Percentiles rank a stretch among this genome's conserved stretches.
Conservation (phyloP, 2,113 vertebrate species). For the Pangasianodon gigas region DNA sequence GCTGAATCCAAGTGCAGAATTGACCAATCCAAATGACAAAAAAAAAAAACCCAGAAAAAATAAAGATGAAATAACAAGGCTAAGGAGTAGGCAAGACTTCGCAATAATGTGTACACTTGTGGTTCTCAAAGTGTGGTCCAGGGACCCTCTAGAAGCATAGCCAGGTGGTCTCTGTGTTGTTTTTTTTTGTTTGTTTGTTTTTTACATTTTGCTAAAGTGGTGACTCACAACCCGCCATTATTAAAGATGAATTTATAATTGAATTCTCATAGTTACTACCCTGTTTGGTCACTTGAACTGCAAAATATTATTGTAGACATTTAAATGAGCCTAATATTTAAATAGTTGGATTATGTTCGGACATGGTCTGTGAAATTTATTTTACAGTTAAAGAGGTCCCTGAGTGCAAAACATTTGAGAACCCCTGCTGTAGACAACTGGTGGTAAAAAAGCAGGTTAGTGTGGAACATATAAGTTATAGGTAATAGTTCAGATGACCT, state of each 20-base stretch:
- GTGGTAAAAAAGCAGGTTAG: background rate
- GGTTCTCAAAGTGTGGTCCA: background rate
- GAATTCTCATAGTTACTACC: background rate
- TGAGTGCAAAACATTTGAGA: background rate
- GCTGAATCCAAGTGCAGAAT: background rate
- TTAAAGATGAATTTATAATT: background rate
- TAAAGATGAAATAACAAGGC: background rate
- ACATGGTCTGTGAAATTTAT: background rate
- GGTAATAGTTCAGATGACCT: background rate
- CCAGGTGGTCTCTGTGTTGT: background rate
- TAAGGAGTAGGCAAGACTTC: background rate
- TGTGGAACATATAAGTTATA: background rate
- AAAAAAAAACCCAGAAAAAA: background rate
- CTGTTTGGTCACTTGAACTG: background rate
- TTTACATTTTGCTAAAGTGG: background rate
- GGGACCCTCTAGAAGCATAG: too few relatives aligned
- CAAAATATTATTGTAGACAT: background rate
- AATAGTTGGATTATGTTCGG: too few relatives aligned
- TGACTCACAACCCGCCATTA: background rate
- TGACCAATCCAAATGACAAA: background rate
- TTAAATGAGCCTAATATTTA: background rate
- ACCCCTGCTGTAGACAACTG: background rate
- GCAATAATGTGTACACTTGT: background rate
- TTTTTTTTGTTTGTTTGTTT: background rate
- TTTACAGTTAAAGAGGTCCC: background rate